Evolutionary conservation across 1,140 invertebrate genomes (phyloP).

Genomic region (Calycopis cecrops): DNA sequence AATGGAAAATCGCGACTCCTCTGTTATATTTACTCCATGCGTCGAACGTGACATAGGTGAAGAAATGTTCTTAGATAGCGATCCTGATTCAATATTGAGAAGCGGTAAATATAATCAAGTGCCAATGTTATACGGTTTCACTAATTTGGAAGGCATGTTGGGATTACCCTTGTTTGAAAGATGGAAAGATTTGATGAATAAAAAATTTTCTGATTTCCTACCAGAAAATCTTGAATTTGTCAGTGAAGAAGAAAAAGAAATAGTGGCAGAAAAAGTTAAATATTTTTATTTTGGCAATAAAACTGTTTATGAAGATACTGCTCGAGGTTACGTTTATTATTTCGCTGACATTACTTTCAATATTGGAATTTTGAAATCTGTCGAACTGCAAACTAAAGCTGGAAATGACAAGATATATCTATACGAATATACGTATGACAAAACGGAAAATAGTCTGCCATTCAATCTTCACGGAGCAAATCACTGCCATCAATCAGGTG

Average conservation of each 20-base stretch:
- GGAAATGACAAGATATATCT: slow-evolving; percentile 30
- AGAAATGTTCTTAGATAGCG: slow-evolving; percentile 15
- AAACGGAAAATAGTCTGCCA: slow-evolving; percentile 13
- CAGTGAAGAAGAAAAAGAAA: slow-evolving; percentile 21
- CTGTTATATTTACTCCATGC: slow-evolving; percentile 17
- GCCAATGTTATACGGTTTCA: slow-evolving; percentile 30
- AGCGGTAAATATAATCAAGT: slow-evolving; percentile 14
- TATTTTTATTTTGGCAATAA: slow-evolving; percentile 31
- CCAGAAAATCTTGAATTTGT: slow-evolving; percentile 29
- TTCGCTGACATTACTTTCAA: slow-evolving; percentile 27
- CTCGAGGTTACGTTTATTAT: slow-evolving; percentile 22
- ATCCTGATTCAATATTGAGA: slow-evolving; percentile 13
- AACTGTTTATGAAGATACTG: slow-evolving; percentile 19
- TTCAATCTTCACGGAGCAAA: slow-evolving; percentile 17
- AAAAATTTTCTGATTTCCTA: slow-evolving; percentile 30
- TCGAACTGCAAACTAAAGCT: slow-evolving; percentile 22
- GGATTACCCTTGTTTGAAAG: not conserved
- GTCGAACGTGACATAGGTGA: slow-evolving; percentile 15
- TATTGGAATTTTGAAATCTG: slow-evolving; percentile 17
- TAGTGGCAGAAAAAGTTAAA: slow-evolving; percentile 25
- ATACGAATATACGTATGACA: slow-evolving; percentile 22
- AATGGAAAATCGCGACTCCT: slow-evolving; percentile 8
- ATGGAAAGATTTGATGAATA: slow-evolving; percentile 31
- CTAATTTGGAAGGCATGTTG: slow-evolving; percentile 14
- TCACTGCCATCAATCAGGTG: slow-evolving; percentile 21